phyloP scores from a whole-genome alignment of 2,797 vertebrate genomes.

The Morelia viridis region DNA sequence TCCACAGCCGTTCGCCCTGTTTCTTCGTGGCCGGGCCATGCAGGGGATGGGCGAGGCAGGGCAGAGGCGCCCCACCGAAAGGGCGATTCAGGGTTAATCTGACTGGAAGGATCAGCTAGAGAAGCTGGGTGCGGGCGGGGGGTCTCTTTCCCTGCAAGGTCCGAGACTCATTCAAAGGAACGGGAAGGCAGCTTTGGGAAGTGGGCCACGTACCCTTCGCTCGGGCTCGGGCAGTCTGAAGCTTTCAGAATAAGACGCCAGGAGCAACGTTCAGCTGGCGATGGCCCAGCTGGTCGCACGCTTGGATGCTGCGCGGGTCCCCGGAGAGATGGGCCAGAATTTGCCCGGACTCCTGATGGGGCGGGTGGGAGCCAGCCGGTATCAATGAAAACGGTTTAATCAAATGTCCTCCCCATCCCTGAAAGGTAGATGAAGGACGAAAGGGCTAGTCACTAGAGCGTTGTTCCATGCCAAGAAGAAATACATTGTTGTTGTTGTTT shows the following conservation, averaged over 20 bases:
- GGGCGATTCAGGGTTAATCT: background rate
- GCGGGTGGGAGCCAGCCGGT: background rate
- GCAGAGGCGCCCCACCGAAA: background rate
- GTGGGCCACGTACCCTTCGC: background rate
- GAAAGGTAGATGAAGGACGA: background rate
- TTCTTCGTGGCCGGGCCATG: background rate
- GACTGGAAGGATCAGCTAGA: background rate
- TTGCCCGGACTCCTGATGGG: background rate
- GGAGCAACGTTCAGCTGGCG: background rate
- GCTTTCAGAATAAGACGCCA: background rate
- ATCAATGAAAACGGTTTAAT: background rate
- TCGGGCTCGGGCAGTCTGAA: background rate
- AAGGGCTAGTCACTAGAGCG: background rate
- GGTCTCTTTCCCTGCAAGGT: background rate
- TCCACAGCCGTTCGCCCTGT: background rate
- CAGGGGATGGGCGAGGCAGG: background rate
- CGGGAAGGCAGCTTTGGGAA: background rate
- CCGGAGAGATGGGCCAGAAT: background rate
- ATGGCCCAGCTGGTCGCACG: background rate
- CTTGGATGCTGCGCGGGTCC: background rate
- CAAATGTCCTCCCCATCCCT: background rate
- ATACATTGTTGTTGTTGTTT: background rate
- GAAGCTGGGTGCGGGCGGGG: background rate
- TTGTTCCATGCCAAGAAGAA: background rate
- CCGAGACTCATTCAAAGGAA: background rate